These are phyloP conservation scores for Agriopis leucophaearia DNA, from an alignment of 2,888 invertebrate species.

Conservation along the genomic window DNA sequence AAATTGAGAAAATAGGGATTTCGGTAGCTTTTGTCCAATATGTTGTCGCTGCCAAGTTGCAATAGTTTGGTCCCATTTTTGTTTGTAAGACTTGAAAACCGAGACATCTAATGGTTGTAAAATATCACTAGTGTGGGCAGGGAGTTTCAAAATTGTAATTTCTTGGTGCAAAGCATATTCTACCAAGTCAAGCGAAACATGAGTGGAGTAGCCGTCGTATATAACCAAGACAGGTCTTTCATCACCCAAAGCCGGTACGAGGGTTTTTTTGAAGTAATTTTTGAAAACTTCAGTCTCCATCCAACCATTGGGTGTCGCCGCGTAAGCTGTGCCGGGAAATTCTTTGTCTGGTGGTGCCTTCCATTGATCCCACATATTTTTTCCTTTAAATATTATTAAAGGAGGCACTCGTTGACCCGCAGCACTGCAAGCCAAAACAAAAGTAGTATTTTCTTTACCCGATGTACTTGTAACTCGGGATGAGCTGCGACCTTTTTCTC, in stretches of 20 bases:
- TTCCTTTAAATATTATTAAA: constrained; percentile 18
- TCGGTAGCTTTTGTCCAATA: too few relatives aligned
- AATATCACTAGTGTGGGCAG: too few relatives aligned
- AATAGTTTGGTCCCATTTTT: too few relatives aligned
- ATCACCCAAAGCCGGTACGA: not conserved
- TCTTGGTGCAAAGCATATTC: too few relatives aligned
- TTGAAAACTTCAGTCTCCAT: not conserved
- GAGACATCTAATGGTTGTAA: too few relatives aligned
- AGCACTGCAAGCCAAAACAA: constrained; percentile 6
- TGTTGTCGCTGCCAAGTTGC: too few relatives aligned
- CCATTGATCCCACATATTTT: constrained; percentile 20
- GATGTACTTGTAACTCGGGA: not conserved
- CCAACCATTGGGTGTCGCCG: not conserved
- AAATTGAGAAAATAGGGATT: too few relatives aligned
- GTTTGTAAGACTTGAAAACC: too few relatives aligned
- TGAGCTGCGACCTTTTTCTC: not conserved
- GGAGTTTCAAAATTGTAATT: too few relatives aligned
- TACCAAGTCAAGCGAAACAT: not conserved
- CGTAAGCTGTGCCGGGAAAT: constrained; percentile 6
- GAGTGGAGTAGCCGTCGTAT: not conserved
- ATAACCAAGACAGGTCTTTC: not conserved
- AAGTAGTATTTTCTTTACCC: not conserved
- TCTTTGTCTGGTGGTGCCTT: constrained; percentile 10
- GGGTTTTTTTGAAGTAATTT: not conserved
- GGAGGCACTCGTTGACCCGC: constrained; percentile 2